phyloP scores from a whole-genome alignment of 2,797 vertebrate genomes.

The Enteromius paludinosus region DNA sequence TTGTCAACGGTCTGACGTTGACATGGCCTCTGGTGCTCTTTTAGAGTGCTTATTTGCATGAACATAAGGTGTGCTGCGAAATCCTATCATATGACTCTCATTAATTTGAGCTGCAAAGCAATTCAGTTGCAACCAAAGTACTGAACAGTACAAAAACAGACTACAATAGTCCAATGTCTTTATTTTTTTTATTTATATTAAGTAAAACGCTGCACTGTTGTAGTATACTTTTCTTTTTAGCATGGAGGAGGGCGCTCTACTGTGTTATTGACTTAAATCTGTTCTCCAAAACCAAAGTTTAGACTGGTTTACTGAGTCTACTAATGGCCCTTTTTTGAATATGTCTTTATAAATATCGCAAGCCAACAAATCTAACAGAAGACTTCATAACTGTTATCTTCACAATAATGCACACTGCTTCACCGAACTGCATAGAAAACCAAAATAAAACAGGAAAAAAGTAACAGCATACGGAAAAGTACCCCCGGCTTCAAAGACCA shows the following conservation, averaged over 20 bases:
- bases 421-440: neutral
- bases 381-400: neutral
- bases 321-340: neutral
- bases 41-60: neutral
- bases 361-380: neutral
- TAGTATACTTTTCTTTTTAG: neutral
- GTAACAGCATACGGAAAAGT: too few relatives aligned
- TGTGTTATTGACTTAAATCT: neutral
- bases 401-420: neutral
- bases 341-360: neutral
- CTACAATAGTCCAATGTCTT: too few relatives aligned
- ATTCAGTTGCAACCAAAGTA: neutral
- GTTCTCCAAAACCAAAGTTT: neutral
- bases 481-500: too few relatives aligned
- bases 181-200: too few relatives aligned
- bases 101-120: neutral
- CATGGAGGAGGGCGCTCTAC: neutral
- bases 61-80: neutral
- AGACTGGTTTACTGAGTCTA: neutral
- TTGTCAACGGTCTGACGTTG: neutral
- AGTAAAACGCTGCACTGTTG: neutral
- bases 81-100: neutral
- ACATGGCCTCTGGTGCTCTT: neutral
- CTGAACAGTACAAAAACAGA: neutral
- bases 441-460: neutral